Conservation (phyloP, 2,797 vertebrate species). For the Pangasius mekongensis region DNA sequence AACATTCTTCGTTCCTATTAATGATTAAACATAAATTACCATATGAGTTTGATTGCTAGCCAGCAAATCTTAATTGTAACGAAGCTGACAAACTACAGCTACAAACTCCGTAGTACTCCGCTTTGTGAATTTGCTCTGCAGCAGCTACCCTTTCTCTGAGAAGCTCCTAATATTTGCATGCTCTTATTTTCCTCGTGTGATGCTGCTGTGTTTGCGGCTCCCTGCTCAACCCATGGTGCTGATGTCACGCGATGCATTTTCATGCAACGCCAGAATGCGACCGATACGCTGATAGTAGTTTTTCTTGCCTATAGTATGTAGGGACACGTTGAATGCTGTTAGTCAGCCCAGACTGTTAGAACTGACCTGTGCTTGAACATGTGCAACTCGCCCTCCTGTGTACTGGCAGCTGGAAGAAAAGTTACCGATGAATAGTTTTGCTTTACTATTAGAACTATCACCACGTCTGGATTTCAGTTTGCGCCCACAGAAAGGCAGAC, state of each 20-base stretch:
- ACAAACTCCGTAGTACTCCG: not conserved
- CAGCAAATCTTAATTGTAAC: not conserved
- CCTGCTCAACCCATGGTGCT: not conserved
- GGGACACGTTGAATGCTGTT: not conserved
- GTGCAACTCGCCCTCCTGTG: not conserved
- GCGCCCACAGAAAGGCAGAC: not conserved
- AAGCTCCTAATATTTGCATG: not conserved
- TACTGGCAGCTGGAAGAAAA: not conserved
- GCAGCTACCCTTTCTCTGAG: not conserved
- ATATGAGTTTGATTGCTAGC: not conserved
- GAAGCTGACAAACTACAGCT: too few relatives aligned
- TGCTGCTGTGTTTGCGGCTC: not conserved
- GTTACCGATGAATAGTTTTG: not conserved
- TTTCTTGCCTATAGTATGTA: not conserved
- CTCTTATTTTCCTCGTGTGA: not conserved
- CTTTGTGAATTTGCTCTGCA: not conserved
- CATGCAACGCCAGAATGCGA: too few relatives aligned
- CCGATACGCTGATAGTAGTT: not conserved
- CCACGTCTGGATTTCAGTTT: not conserved
- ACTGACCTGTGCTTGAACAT: not conserved
- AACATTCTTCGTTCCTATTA: not conserved
- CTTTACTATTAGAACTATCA: not conserved
- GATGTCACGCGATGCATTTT: not conserved
- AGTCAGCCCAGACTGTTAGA: not conserved
- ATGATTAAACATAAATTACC: slow-evolving; percentile 7